Percentiles rank a stretch among this genome's conserved stretches.
Conservation (phyloP, 2,797 vertebrate genomes). For the Smutsia gigantea region DNA sequence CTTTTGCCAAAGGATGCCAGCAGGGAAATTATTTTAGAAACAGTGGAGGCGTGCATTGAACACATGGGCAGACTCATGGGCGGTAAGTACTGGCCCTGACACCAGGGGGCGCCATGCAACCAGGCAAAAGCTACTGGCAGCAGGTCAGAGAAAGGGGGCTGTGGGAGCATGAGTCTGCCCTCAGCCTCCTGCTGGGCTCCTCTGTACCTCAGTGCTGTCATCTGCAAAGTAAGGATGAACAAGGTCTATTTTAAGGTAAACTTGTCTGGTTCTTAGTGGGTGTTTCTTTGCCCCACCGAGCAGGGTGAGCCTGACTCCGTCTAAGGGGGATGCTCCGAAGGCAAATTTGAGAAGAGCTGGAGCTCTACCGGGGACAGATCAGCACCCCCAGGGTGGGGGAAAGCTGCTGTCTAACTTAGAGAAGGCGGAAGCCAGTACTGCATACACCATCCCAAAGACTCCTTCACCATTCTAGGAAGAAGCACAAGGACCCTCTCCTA, state of each 20-base stretch:
- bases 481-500: neutral
- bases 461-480: neutral
- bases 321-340: neutral
- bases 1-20: constrained; percentile 65
- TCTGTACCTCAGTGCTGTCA: neutral
- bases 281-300: neutral
- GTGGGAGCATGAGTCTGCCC: neutral
- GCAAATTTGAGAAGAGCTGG: neutral
- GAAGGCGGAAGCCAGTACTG: neutral
- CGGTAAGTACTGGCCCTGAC: neutral
- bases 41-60: constrained; percentile 65
- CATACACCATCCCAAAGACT: too few species aligned
- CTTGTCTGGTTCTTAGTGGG: neutral
- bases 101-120: fast-evolving
- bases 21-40: neutral
- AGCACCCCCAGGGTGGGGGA: neutral
- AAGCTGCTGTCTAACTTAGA: neutral
- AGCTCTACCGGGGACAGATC: neutral
- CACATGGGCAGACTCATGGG: constrained; percentile 59
- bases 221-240: neutral
- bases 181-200: neutral
- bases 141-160: neutral
- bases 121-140: neutral
- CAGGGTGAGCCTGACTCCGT: neutral
- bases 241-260: neutral